Base-by-base conservation (phyloP, 2,888 invertebrate species). In the Apantesis nais region DNA sequence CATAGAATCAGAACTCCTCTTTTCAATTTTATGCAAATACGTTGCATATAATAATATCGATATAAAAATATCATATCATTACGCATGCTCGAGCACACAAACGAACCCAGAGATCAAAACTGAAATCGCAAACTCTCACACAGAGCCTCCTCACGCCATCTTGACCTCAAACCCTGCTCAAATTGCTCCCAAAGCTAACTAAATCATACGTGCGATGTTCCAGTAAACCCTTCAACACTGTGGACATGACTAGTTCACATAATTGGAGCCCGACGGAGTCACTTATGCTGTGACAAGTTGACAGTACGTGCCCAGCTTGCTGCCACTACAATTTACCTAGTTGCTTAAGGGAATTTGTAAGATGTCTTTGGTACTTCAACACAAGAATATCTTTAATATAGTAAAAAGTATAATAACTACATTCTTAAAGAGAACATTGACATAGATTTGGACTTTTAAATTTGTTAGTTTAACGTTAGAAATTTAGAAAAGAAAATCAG, bases 191-290 rank as follows among this genome's bases (percentile, higher is more conserved):
- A 74, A 73, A 78, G 78, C 78, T 78, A 80, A 80, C 81, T 80
- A 77, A 81, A 81, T 81, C 80, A 81, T 81, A 78, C 77, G 81
- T 79, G 80, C 79, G 74, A 79, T 79, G 80, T 80, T 70, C 79
- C 73, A 65, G 78, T 75, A 81, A 80, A 79, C 79, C 79, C 73
- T 68, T 61, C 58, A 78, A 79, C 71, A 73, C 72, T 81, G 81
- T 79, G 81, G 81, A 79, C 81, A 81, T 78, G 81, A 78, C 78
- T 81, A 73, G 74, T 67, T 67, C 74, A 76, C 74, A 81, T 81
- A 81, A 81, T 81, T 81, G 82, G 81, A 81, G 82, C 78, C 79
- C 80, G 82, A 73, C 81, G 72, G 78, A 78, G 80, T 78, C 81
- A 81, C 81, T 81, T 81, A 78, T 80, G 82, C 74, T 70, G 78